Evolutionary conservation across 2,113 vertebrate genomes (phyloP).

Genomic region (Cebus imitator): DNA sequence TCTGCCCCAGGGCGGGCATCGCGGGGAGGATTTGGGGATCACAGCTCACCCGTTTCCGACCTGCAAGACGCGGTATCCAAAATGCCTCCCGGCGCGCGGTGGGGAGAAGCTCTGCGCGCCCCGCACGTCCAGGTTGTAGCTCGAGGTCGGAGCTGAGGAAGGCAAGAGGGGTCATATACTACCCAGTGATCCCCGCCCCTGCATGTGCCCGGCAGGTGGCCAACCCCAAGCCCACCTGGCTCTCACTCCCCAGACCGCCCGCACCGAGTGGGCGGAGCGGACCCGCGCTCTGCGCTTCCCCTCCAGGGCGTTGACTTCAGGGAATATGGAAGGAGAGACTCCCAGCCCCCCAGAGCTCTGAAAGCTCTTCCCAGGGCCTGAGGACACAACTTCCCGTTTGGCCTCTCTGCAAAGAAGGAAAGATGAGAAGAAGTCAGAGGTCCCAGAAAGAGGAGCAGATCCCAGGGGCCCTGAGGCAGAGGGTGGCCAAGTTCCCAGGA

Average conservation of each 20-base stretch:
- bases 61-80: conserved; percentile 73
- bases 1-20: no score
- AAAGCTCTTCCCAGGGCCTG: background rate
- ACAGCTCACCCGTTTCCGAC: conserved; percentile 57
- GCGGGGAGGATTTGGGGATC: background rate
- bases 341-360: background rate
- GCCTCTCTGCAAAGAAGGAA: background rate
- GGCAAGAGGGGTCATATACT: background rate
- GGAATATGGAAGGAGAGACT: background rate
- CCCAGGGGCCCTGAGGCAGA: accelerated
- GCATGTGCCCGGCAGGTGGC: background rate
- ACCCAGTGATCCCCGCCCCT: background rate
- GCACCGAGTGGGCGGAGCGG: background rate
- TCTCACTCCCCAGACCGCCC: accelerated
- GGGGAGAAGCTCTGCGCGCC: background rate
- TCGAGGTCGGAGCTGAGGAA: background rate
- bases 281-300: background rate
- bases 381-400: background rate
- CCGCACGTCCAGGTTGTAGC: conserved; percentile 71
- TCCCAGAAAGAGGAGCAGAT: background rate
- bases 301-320: background rate
- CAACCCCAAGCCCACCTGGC: background rate
- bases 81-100: conserved; percentile 42
- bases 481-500: background rate
- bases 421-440: background rate